Evolutionary conservation across 2,888 invertebrate genomes (phyloP), one percentile per base, ranked within the genome.

Genomic region (Lottia scabra): DNA sequence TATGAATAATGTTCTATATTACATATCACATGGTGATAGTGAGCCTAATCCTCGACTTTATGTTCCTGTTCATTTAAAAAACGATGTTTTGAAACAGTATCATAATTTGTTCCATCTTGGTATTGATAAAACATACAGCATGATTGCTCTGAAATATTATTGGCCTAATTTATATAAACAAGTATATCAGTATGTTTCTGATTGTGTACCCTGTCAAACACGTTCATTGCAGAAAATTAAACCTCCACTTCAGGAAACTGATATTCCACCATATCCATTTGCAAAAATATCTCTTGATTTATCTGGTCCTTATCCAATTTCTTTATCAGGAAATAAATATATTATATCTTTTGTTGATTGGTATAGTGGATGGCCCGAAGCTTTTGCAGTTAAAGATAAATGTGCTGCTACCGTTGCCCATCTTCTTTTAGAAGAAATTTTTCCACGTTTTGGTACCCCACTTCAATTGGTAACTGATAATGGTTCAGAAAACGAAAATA

Each of bases 381-480:
- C 73, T 1, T 78, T 76, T 71, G 68, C 73, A 27, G 68, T 76
- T 1, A 69, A 67, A 16, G 73, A 76, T 64, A 73, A 76, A 48
- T 46, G 64, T 16, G 74, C 72, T 16, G 72, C 75, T 1, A 76
- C 65, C 0, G 65, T 78, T 8, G 74, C 74, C 0, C 71, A 76
- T 44, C 46, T 78, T 19, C n/a, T 76, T 15, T 67, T 76, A 38
- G 75, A 78, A 38, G 75, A 78, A 44, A 73, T 78, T 48, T 72
- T 76, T 23, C 73, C 78, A 15, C 63, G 76, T 19, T 76, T 63
- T 67, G 70, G 71, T 0, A 73, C 65, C 63, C 67, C 69, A 0
- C 63, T 75, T 6, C 67, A 71, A 16, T 30, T 74, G 1, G 68
- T 74, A 0, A 69, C 71, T 16, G 74, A 74, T n/a, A 74, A 74